Base-by-base conservation (phyloP, 2,113 vertebrate species). In the Chelonoidis abingdonii region DNA sequence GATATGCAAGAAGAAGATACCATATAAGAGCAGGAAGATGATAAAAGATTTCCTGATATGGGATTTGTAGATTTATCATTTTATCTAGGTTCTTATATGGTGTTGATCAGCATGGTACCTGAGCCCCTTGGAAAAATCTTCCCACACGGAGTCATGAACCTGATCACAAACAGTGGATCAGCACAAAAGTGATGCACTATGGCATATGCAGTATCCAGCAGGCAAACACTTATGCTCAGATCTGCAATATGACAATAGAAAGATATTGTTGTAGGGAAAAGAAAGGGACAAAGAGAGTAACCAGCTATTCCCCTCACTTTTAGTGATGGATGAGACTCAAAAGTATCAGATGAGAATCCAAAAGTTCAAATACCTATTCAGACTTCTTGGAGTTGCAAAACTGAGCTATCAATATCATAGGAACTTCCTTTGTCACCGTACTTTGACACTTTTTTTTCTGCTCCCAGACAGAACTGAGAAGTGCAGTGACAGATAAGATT, bases 1-100 rank as follows among this genome's bases (percentile, higher is more conserved):
- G 54, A 13, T 85, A 83, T 9, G 81, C 65, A 53, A 80, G 22
- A 44, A 82, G 69, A 8, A 92, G 31, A 72, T 62, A 80, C 0
- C 41, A 44, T 19, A 11, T 44, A 88, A 95, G 89, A 90, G 92
- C 92, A 59, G 3, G 44, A 21, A 95, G 54, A 13, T 93, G 47
- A 93, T 89, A 92, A 92, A 97, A 86, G 53, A 31, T 80, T 50
- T 29, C 35, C 86, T 93, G 93, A 90, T 76, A 89, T 3, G 69
- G 8, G 72, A 90, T 93, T 89, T 88, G 56, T 88, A 75, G 35
- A 94, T 44, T 95, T 83, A 93, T 41, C 41, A n/a, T 92, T 49
- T 10, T 35, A 76, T n/a, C 38, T 75, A 16, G 47, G 3, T 92
- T 93, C 89, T 89, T 80, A 47, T 85, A 75, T 0, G 1, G 1